Evolutionary conservation across 1,140 invertebrate genomes (phyloP), one percentile per base, ranked within the genome.

Genomic region (Caenorhabditis brenneri): DNA sequence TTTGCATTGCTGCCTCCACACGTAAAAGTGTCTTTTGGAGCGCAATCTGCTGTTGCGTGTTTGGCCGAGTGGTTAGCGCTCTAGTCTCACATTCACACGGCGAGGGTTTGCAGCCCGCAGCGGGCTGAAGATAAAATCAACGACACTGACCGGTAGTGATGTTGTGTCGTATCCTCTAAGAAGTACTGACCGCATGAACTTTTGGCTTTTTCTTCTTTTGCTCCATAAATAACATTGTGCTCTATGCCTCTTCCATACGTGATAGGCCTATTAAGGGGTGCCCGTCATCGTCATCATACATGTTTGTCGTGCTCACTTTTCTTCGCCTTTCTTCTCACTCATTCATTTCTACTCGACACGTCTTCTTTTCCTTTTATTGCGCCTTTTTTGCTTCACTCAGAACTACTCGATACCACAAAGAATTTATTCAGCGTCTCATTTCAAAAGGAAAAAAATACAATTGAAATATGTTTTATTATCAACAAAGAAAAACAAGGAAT

Each of bases 71-170:
- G 65, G 65, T 27, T 74, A 74, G 24, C 19, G 36, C 36, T 15
- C 12, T 24, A 7, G 19, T 74, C 65, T 74, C n/a, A 19, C n/a
- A n/a, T 42, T 74, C 24, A 24, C n/a, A 10, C 10, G 2, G 5
- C 36, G 3, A 5, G 65, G 65, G 65, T 74, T 74, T 16, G 36
- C 12, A 15, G 1, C 36, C 36, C 65, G 12, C 7, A 4, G 65
- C 65, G 65, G 65, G 15, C 36, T 74, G 65, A 74, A 74, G 65
- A 74, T 74, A 31, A 42, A 33, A 74, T 42, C 33, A 74, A 74
- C 36, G 65, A 74, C 65, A 42, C 65, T 74, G 65, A 74, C 65
- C 65, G 65, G 36, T 74, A 74, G 65, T 74, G 65, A 74, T 74
- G 65, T 74, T 39, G 33, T 74, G 65, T 74, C 65, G 58, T 42